These are phyloP conservation scores for Leptoclinus maculatus DNA, from an alignment of 2,797 vertebrate species.

Conservation along the genomic window DNA sequence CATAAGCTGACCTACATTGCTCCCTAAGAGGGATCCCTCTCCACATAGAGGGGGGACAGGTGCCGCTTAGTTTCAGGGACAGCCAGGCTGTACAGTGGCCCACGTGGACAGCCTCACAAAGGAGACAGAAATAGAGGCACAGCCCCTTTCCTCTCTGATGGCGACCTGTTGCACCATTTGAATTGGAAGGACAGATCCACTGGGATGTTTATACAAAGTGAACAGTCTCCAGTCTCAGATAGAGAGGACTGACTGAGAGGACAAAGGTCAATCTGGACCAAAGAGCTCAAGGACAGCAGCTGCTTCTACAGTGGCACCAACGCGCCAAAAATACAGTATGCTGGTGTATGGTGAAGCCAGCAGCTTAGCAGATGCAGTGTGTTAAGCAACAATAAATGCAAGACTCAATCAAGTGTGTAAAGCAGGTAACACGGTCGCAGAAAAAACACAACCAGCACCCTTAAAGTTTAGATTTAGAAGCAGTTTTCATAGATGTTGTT, in stretches of 20 bases:
- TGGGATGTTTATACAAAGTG: conserved; percentile 50
- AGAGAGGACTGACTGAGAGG: conserved; percentile 22
- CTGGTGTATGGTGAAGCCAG: conserved; percentile 50
- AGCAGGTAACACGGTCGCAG: conserved; percentile 53
- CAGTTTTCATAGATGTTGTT: conserved; percentile 46
- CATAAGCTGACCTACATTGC: conserved; percentile 73
- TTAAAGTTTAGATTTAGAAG: not conserved
- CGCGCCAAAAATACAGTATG: conserved; percentile 70
- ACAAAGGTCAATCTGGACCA: conserved; percentile 59
- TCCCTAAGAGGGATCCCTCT: conserved; percentile 43
- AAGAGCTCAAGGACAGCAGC: conserved; percentile 50
- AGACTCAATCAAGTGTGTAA: conserved; percentile 50
- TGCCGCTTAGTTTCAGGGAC: conserved; percentile 56
- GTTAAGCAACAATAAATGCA: conserved; percentile 50
- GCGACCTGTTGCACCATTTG: conserved; percentile 45
- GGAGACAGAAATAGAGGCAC: conserved; percentile 67
- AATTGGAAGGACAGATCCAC: conserved; percentile 55
- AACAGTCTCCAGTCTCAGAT: conserved; percentile 40
- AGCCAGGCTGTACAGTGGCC: conserved; percentile 27
- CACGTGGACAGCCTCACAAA: conserved; percentile 48
- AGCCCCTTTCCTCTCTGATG: conserved; percentile 47
- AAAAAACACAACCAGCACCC: conserved; percentile 9
- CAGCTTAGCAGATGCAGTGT: conserved; percentile 55
- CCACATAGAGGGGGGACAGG: conserved; percentile 47
- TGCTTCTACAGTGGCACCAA: conserved; percentile 56